Evolutionary conservation across 1,140 invertebrate species (phyloP).

Genomic region (Saxidomus purpurata): DNA sequence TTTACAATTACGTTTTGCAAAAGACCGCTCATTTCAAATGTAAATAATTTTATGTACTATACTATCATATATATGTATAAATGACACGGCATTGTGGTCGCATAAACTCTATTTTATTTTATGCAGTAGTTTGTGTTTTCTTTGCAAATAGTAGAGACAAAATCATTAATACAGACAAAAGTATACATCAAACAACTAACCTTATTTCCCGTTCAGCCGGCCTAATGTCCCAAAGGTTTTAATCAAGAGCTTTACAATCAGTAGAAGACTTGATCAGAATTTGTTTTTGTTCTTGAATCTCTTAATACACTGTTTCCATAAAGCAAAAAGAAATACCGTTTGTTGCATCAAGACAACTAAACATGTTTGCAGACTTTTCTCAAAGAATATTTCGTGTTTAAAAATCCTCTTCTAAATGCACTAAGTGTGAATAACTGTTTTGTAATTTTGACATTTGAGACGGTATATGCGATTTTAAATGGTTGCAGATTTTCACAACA

Average conservation of each 20-base stretch:
- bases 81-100: background rate
- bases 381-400: too few relatives aligned
- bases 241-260: background rate
- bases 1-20: background rate
- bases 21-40: background rate
- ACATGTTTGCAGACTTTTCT: too few relatives aligned
- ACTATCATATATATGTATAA: constrained; percentile 7
- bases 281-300: too few relatives aligned
- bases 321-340: too few relatives aligned
- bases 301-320: too few relatives aligned
- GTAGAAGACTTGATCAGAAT: background rate
- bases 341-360: too few relatives aligned
- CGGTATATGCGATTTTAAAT: too few relatives aligned
- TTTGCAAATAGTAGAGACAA: background rate
- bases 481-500: too few relatives aligned
- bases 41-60: background rate
- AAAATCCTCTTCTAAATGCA: too few relatives aligned
- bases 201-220: background rate
- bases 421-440: too few relatives aligned
- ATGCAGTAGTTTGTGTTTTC: background rate
- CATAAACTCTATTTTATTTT: constrained; percentile 31
- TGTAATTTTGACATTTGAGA: too few relatives aligned
- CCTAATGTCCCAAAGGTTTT: background rate
- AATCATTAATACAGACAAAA: background rate
- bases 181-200: background rate